Base-by-base conservation (phyloP, 2,888 invertebrate genomes). In the Athripsodes cinereus region DNA sequence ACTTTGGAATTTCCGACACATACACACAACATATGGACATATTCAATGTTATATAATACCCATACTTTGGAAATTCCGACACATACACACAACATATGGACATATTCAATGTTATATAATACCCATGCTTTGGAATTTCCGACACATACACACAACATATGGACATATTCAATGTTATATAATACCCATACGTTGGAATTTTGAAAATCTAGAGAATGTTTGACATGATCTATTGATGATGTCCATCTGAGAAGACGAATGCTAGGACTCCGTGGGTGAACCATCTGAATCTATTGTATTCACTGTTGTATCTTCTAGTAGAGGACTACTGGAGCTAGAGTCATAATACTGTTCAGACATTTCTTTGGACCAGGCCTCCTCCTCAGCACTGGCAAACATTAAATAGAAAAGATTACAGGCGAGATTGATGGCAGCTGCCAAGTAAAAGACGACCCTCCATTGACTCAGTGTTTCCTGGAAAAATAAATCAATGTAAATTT, bases 381-480 rank as follows among this genome's bases (percentile, higher is more conserved):
- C 90, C 44, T 85, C 83, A 0, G 90, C 87, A 65, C 89, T 89
- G 1, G 89, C 88, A 69, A 90, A 90, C 64, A 87, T 76, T 60
- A 92, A 73, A 70, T 91, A 92, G 69, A 91, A 86, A 40, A 87
- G 79, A 73, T 90, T 90, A 0, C 86, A 81, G 11, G 80, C 83
- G 51, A 90, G 83, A 68, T 88, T 90, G 55, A 91, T 82, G 0
- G 82, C 85, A 0, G 90, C 90, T 0, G 89, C 89, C 66, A 91
- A 72, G 75, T 90, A 89, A 72, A 92, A 92, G 20, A 92, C 90
- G 65, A 84, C 81, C 21, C 86, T 78, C 88, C 88, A 88, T 64
- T 87, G 85, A 0, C 84, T 83, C 19, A 87, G 69, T 0, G 87
- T 87, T 80, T 88, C 84, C 87, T 87, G 69, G 31, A 71, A 74